phyloP scores from a whole-genome alignment of 2,888 invertebrate species.

The Dendrolimus houi region DNA sequence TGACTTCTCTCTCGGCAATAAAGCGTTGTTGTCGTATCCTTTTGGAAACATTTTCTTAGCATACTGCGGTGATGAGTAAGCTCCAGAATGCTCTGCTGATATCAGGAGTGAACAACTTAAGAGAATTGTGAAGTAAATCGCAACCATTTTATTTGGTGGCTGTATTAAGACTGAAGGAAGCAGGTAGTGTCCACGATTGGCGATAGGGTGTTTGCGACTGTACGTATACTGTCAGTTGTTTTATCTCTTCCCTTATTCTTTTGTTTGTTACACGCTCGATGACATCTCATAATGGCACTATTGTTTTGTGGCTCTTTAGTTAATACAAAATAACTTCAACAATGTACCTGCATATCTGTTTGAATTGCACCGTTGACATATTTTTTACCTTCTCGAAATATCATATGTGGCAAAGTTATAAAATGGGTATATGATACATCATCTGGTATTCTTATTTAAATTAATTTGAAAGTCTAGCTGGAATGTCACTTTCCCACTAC shows the following conservation, averaged over 20 bases:
- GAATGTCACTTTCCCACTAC: too few species aligned
- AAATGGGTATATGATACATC: too few species aligned
- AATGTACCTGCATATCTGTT: background rate
- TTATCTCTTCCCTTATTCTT: conserved; percentile 66
- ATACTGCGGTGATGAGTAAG: conserved; percentile 70
- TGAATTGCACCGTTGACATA: background rate
- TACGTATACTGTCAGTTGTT: conserved; percentile 42
- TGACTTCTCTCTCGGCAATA: conserved; percentile 52
- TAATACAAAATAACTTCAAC: conserved; percentile 10
- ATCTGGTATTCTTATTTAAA: too few species aligned
- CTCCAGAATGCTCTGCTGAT: conserved; percentile 59
- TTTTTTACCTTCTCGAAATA: background rate
- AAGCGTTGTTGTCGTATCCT: conserved; percentile 39
- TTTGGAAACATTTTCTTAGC: conserved; percentile 68
- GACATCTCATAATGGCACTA: conserved; percentile 66
- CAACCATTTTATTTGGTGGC: conserved; percentile 44
- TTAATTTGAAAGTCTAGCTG: too few species aligned
- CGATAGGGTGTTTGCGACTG: conserved; percentile 39
- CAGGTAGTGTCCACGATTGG: conserved; percentile 47
- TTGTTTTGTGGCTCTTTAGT: conserved; percentile 59
- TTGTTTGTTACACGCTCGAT: conserved; percentile 71
- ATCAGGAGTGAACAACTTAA: conserved; percentile 26
- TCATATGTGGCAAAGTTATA: too few species aligned
- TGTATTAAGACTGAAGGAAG: conserved; percentile 29
- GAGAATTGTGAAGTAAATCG: conserved; percentile 23